Percentiles rank a stretch among this genome's conserved stretches.
Evolutionary conservation across 2,797 vertebrate species (phyloP).

Genomic region (Gorsachius magnificus): DNA sequence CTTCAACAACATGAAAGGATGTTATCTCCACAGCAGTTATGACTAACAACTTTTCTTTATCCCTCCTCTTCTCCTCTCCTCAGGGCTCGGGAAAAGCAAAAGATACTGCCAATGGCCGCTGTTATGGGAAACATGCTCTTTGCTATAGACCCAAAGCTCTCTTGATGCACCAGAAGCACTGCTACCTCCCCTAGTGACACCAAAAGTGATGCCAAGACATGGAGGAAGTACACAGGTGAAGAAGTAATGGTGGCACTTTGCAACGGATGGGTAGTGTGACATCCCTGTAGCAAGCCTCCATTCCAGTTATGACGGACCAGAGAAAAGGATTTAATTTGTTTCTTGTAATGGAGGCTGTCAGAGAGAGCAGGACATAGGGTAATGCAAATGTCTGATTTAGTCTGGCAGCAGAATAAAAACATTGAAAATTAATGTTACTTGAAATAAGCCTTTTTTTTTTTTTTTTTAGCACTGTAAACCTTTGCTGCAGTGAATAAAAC

Average conservation of each 20-base stretch:
- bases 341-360: neutral
- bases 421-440: neutral
- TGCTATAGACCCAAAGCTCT: neutral
- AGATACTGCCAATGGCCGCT: neutral
- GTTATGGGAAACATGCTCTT: neutral
- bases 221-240: neutral
- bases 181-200: neutral
- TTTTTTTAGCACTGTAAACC: neutral
- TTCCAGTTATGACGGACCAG: neutral
- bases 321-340: neutral
- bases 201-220: neutral
- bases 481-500: slow-evolving; percentile 1
- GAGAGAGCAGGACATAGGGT: neutral
- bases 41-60: neutral
- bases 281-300: neutral
- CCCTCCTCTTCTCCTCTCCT: neutral
- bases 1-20: slow-evolving; percentile 56
- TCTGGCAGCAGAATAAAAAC: slow-evolving; percentile 44
- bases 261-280: neutral
- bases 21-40: neutral
- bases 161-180: neutral
- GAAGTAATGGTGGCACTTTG: neutral
- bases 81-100: neutral
- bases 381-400: neutral
- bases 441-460: neutral